Evolutionary conservation across 2,113 vertebrate species (phyloP).

Genomic region (Pedetes capensis): DNA sequence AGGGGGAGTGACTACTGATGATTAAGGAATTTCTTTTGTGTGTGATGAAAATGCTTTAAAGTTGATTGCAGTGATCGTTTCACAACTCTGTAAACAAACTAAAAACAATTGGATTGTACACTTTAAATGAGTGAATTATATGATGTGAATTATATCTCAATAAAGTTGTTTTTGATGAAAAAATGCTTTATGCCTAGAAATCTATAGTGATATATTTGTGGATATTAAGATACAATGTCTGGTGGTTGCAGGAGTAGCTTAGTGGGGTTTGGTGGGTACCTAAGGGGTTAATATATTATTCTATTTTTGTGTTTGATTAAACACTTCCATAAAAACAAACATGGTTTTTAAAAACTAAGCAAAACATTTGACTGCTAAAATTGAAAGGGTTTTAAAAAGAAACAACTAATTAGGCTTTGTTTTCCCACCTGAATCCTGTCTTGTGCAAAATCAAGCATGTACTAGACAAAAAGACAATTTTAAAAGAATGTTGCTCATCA

Average conservation of each 20-base stretch:
- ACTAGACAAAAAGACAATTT: not conserved
- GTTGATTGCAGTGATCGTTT: not conserved
- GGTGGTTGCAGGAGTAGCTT: not conserved
- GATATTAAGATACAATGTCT: not conserved
- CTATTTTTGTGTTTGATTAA: not conserved
- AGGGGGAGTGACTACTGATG: not conserved
- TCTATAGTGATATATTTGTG: not conserved
- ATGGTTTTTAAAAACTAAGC: not conserved
- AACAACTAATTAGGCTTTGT: not conserved
- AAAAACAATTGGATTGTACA: not conserved
- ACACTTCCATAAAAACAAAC: not conserved
- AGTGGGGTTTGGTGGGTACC: not conserved
- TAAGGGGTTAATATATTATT: not conserved
- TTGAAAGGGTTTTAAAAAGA: not conserved
- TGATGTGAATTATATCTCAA: not conserved
- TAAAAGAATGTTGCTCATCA: not conserved
- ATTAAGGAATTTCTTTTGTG: not conserved
- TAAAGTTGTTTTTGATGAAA: not conserved
- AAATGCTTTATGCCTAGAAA: not conserved
- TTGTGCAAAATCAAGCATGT: not conserved
- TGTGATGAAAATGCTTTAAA: not conserved
- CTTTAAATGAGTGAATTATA: not conserved
- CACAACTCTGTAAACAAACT: not conserved
- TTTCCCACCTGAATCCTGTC: not conserved
- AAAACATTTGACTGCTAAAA: slow-evolving; percentile 26